Conservation (phyloP, 2,888 invertebrate genomes). For the Gymnocheta viridis region DNA sequence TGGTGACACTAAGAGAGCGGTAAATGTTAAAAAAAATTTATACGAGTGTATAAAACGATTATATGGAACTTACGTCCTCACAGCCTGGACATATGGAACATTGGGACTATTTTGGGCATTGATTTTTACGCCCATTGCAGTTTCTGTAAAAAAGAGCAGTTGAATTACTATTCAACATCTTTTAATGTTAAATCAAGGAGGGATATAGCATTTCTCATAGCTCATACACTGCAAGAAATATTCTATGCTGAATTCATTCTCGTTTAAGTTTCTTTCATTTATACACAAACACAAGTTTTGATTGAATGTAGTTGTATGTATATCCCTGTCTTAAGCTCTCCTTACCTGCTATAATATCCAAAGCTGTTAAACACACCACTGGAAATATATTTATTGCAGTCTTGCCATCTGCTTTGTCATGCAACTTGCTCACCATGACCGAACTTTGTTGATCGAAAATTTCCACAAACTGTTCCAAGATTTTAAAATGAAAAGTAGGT, state of each 20-base stretch:
- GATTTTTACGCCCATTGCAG: conserved; percentile 79
- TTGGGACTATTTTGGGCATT: conserved; percentile 85
- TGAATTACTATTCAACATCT: neutral
- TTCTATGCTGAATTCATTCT: neutral
- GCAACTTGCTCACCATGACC: conserved; percentile 84
- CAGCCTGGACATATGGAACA: conserved; percentile 87
- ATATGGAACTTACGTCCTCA: conserved; percentile 85
- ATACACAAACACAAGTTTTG: too few relatives aligned
- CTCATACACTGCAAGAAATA: neutral
- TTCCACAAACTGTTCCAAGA: conserved; percentile 88
- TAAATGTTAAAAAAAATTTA: neutral
- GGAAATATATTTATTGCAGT: conserved; percentile 84
- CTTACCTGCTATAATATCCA: conserved; percentile 84
- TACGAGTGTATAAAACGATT: neutral
- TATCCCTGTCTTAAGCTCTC: neutral
- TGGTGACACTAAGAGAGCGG: conserved; percentile 72
- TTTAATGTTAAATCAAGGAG: neutral
- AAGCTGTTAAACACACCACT: conserved; percentile 84
- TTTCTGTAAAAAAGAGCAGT: conserved; percentile 73
- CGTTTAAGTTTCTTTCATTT: too few relatives aligned
- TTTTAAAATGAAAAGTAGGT: conserved; percentile 78
- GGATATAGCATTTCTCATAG: too few relatives aligned
- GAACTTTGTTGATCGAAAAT: conserved; percentile 87
- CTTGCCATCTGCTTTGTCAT: conserved; percentile 81
- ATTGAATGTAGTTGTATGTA: neutral